Evolutionary conservation across 2,888 invertebrate genomes (phyloP), one percentile per base, ranked within the genome.

Genomic region (Hemicrepidius hirtus): DNA sequence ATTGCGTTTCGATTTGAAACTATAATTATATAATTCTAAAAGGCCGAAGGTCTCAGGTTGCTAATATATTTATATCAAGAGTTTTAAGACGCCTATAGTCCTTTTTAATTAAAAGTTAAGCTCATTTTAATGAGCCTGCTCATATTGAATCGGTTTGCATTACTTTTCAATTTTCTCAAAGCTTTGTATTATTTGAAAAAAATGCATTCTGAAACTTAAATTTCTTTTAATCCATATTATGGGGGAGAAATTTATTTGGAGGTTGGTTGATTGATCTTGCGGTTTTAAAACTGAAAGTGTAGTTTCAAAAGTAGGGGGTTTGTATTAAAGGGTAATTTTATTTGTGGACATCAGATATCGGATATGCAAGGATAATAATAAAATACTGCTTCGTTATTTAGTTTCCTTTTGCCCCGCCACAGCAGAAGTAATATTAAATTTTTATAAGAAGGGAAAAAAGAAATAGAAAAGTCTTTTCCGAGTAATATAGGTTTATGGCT

Each of bases 401-500:
- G 72, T 75, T 75, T 76, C 75, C 73, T 60, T 63, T 64, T 71
- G 66, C 78, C 76, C 79, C 76, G 71, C 78, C 80, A 75, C 81
- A 78, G 78, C 80, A 82, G 83, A 85, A 85, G 86, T 86, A 86
- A 86, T 86, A 86, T 86, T 86, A 86, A 86, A 86, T 86, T 86
- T 86, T 86, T 85, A 86, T 85, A 86, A 85, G 85, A 84, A 83
- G 84, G 83, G 82, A 84, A 85, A 85, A 86, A 85, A 85, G 84
- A 86, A 86, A 85, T 85, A 85, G 85, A 85, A 86, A 85, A 85
- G 84, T 85, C 84, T 85, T 86, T 86, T 83, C 84, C 84, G 85
- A 85, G 86, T 86, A 86, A 86, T 86, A 86, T 86, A 85, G 86
- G 86, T 85, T 86, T 86, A 86, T 86, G 84, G 86, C 85, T 85